These are phyloP conservation scores for Onychomys arenicola DNA, from an alignment of 2,797 vertebrate species.

Conservation along the genomic window DNA sequence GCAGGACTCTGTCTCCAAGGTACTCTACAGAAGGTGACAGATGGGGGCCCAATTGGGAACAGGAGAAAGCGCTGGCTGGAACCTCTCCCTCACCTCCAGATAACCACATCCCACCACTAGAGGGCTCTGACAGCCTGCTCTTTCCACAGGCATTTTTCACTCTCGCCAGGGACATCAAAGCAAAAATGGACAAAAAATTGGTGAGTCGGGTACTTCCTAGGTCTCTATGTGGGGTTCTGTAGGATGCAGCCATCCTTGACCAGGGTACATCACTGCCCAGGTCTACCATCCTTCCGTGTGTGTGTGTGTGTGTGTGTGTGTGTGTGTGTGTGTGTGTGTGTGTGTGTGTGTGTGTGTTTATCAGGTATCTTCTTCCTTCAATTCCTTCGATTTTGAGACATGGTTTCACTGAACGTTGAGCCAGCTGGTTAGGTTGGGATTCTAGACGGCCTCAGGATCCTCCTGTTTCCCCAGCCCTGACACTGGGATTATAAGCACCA, in stretches of 20 bases:
- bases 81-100: background rate
- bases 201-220: slow-evolving; percentile 86
- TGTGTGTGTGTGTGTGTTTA: no score
- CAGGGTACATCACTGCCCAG: background rate
- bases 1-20: background rate
- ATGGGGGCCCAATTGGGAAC: no score
- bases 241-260: fast-evolving
- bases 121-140: background rate
- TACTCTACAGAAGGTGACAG: background rate
- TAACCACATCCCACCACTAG: background rate
- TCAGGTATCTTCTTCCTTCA: background rate
- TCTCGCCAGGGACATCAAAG: slow-evolving; percentile 98
- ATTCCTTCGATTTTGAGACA: background rate
- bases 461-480: background rate
- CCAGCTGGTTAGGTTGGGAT: background rate
- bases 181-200: slow-evolving; percentile 99
- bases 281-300: no score
- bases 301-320: no score
- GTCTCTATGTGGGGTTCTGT: fast-evolving
- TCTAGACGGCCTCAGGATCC: background rate
- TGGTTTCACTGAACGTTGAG: background rate
- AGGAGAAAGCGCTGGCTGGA: background rate
- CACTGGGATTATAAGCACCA: background rate
- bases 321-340: background rate
- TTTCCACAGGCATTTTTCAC: slow-evolving; percentile 95